Conservation (phyloP, 2,113 vertebrate species). For the Neomonachus schauinslandi region DNA sequence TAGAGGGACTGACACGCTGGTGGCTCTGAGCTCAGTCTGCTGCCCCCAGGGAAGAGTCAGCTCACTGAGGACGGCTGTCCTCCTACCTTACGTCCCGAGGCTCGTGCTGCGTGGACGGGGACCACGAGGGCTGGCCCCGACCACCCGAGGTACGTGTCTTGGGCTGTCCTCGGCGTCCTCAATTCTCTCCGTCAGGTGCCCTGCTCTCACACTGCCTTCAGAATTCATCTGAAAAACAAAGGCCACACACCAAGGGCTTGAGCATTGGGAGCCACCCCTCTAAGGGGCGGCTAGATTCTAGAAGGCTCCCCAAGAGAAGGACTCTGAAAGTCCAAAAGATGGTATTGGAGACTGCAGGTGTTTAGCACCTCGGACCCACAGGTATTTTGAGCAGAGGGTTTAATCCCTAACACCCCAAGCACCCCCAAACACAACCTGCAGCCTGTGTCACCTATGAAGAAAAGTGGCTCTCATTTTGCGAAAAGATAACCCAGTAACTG, state of each 20-base stretch:
- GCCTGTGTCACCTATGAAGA: neutral
- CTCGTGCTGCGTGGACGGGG: fast-evolving
- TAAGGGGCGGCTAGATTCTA: neutral
- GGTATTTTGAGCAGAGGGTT: neutral
- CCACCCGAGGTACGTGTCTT: fast-evolving
- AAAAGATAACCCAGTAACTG: neutral
- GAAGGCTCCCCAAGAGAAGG: neutral
- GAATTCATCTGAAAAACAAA: neutral
- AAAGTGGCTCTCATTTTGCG: neutral
- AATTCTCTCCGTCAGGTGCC: neutral
- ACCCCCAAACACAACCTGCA: neutral
- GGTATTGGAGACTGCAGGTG: neutral
- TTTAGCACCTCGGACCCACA: neutral
- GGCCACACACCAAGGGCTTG: neutral
- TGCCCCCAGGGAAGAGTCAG: neutral
- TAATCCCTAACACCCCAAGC: neutral
- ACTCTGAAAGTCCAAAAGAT: neutral
- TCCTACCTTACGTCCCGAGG: neutral
- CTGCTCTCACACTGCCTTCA: neutral
- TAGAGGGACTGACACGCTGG: neutral
- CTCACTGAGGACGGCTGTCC: fast-evolving
- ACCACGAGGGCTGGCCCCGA: neutral
- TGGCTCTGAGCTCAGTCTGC: neutral
- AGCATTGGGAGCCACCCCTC: neutral
- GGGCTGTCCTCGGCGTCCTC: neutral